Evolutionary conservation across 2,113 vertebrate genomes (phyloP), one percentile per base, ranked within the genome.

Genomic region (Argyrosomus japonicus): DNA sequence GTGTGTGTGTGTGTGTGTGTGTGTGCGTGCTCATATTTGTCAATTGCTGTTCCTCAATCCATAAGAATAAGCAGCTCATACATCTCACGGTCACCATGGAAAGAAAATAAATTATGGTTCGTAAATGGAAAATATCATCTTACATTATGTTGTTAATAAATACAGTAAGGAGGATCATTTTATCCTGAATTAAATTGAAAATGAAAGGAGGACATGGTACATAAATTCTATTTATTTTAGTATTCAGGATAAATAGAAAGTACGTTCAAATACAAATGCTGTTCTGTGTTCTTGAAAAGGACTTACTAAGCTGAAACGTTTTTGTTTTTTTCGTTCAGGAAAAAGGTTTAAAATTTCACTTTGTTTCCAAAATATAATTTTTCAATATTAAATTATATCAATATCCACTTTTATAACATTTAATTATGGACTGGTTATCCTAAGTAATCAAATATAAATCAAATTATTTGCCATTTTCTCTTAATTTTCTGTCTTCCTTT

Each of bases 11-110:
- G 3, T 83, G 45, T 65, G 25, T 62, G 36, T 64, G 40, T 15
- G 60, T 45, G 23, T 68, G 27, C 25, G 8, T 13, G 53, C 27
- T 23, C 14, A 8, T 15, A 13, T 15, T n/a, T 45, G 19, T 50
- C 25, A 48, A n/a, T 64, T 23, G 60, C 48, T 77, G 3, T 17
- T 86, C 27, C 17, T 63, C 54, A 69, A 2, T 63, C 23, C 43
- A 21, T 71, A 58, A 3, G 0, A 79, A 61, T 47, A 54, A 40
- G 21, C 0, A 48, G 32, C 53, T 72, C 29, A 63, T 21, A 13
- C 65, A 56, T n/a, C 57, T 47, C 36, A 3, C 40, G 40, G 32
- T 71, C 21, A 40, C 69, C 36, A 50, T 62, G 57, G 27, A 53
- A 54, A 50, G n/a, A 23, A 29, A 62, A 10, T 32, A 71, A 75